These are phyloP conservation scores for Tetragonula clypearis DNA, from an alignment of 1,140 invertebrate species.

Conservation along the genomic window DNA sequence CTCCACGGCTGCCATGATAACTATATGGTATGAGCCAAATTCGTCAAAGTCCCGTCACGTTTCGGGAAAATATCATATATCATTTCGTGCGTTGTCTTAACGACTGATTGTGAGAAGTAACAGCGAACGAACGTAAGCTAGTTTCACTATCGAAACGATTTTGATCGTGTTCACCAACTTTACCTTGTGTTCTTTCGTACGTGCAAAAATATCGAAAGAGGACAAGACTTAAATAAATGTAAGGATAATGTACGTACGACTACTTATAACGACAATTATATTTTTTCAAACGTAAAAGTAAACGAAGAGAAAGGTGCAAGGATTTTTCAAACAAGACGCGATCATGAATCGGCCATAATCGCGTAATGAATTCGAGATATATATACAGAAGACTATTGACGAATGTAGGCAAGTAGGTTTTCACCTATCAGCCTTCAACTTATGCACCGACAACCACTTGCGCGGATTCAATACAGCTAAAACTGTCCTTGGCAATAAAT, in stretches of 20 bases:
- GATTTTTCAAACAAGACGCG: neutral
- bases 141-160: constrained; percentile 23
- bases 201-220: neutral
- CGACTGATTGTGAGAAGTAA: neutral
- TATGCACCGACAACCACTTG: constrained; percentile 33
- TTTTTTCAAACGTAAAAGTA: neutral
- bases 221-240: neutral
- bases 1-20: constrained; percentile 38
- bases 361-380: constrained; percentile 25
- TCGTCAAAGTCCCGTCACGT: constrained; percentile 2
- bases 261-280: neutral
- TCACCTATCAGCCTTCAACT: constrained; percentile 44
- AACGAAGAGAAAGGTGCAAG: neutral
- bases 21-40: constrained; percentile 50
- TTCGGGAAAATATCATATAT: neutral
- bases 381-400: constrained; percentile 18
- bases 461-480: constrained; percentile 29
- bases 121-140: neutral
- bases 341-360: neutral
- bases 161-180: neutral
- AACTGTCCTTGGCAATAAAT: constrained; percentile 24
- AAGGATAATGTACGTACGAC: neutral
- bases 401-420: constrained; percentile 69
- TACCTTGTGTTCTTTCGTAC: neutral
- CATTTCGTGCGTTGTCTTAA: neutral